These are phyloP conservation scores for Tribolium madens DNA, from an alignment of 1,140 invertebrate species.

Conservation along the genomic window DNA sequence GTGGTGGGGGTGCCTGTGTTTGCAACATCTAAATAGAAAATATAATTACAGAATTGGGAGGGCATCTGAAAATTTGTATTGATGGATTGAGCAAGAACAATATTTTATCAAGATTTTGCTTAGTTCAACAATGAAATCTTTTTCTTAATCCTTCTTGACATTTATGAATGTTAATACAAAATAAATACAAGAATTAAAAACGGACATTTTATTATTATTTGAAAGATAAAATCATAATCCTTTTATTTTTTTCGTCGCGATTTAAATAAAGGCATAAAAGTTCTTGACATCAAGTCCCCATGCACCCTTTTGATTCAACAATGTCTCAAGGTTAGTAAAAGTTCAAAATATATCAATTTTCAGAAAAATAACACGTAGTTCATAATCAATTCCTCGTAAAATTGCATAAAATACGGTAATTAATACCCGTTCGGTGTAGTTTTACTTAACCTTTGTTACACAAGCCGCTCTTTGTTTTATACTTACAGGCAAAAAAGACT, in stretches of 20 bases:
- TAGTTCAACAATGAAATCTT: too few relatives aligned
- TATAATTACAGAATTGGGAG: conserved; percentile 37
- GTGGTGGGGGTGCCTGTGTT: conserved; percentile 47
- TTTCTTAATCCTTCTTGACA: too few relatives aligned
- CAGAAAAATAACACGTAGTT: background rate
- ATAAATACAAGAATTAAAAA: background rate
- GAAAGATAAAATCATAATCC: background rate
- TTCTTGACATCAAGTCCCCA: background rate
- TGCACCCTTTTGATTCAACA: background rate
- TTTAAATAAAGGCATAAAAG: background rate
- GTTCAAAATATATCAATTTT: background rate
- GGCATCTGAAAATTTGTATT: conserved; percentile 13
- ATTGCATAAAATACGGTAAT: too few relatives aligned
- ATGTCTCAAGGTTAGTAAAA: conserved; percentile 22
- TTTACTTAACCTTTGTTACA: conserved; percentile 16
- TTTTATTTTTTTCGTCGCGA: background rate
- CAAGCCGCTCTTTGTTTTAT: conserved; percentile 4
- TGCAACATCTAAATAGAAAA: conserved; percentile 49
- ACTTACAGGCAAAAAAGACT: conserved; percentile 84
- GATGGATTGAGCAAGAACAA: too few relatives aligned
- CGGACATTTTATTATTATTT: background rate
- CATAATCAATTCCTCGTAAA: background rate
- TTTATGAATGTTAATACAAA: too few relatives aligned
- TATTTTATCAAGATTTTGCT: too few relatives aligned
- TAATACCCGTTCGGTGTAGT: background rate